Evolutionary conservation across 2,888 invertebrate genomes (phyloP).

Genomic region (Eulithis testata): DNA sequence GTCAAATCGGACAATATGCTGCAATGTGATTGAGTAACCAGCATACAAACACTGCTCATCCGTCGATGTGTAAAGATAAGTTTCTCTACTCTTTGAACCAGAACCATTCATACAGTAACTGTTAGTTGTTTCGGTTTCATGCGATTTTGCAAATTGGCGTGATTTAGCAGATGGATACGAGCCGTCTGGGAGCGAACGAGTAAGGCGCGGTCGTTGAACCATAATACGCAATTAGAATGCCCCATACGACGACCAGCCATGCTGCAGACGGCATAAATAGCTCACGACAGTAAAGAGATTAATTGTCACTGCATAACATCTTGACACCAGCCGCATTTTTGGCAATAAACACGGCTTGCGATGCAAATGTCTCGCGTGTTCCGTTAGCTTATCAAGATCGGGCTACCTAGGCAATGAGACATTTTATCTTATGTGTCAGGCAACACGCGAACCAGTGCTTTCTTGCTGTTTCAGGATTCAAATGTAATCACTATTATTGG

Average conservation of each 20-base stretch:
- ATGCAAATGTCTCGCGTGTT: conserved; percentile 42
- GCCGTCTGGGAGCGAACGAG: conserved; percentile 61
- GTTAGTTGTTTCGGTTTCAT: conserved; percentile 30
- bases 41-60: too few species aligned
- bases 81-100: conserved; percentile 15
- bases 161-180: conserved; percentile 57
- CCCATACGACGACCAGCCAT: conserved; percentile 74
- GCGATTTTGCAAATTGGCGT: conserved; percentile 72
- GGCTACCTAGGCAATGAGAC: conserved; percentile 33
- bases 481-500: too few species aligned
- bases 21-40: too few species aligned
- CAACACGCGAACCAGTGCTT: conserved; percentile 22
- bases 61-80: conserved; percentile 7
- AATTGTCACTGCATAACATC: conserved; percentile 67
- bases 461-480: conserved; percentile 8
- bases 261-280: conserved; percentile 77
- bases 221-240: conserved; percentile 83
- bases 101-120: conserved; percentile 14
- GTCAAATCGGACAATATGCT: too few species aligned
- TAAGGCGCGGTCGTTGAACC: conserved; percentile 75
- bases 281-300: conserved; percentile 72
- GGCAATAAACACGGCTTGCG: conserved; percentile 46
- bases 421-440: conserved; percentile 31
- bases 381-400: conserved; percentile 43
- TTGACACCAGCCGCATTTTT: conserved; percentile 47